Evolutionary conservation across 1,140 invertebrate genomes (phyloP), one percentile per base, ranked within the genome.

Genomic region (Lysiphlebus fabarum): DNA sequence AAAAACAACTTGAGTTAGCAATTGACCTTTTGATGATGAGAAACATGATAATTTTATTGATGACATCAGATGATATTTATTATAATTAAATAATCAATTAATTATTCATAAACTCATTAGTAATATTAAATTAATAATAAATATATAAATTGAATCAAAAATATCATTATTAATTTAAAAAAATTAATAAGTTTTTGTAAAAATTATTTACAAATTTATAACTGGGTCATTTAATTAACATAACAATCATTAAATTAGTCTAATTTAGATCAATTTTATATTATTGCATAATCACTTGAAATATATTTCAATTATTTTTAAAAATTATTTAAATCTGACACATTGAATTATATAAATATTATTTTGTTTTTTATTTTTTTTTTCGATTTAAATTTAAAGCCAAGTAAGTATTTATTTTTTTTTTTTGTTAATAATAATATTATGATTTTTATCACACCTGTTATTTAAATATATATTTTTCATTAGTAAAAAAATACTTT

Each of bases 211-310:
- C 60, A 54, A 43, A 43, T 51, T 50, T 26, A 26, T 26, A 26
- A 26, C 4, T 4, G 48, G 41, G 55, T 51, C 55, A 51, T 53
- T 54, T 54, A 62, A 62, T 62, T 62, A 62, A 57, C 60, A 62
- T 62, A 62, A 58, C 60, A 62, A 62, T 62, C 54, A 49, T 48
- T 53, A 45, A 62, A 62, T 62, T 62, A 53, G 60, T 33, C 53
- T 48, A 57, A 62, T 53, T 62, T 45, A 45, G 12, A 34, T 37
- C 56, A 62, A 62, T 57, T 56, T 56, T 41, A 36, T 26, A 11
- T 51, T 38, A 57, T 62, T 62, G 55, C 60, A 49, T 44, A 62
- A 62, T 49, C 17, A 10, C 9, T 40, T 10, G 37, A 56, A 37
- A 11, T n/a, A 5, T 51, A 51, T 12, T 33, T 8, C 12, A 8